Base-by-base conservation (phyloP, 1,140 invertebrate genomes). In the Araneus ventricosus region DNA sequence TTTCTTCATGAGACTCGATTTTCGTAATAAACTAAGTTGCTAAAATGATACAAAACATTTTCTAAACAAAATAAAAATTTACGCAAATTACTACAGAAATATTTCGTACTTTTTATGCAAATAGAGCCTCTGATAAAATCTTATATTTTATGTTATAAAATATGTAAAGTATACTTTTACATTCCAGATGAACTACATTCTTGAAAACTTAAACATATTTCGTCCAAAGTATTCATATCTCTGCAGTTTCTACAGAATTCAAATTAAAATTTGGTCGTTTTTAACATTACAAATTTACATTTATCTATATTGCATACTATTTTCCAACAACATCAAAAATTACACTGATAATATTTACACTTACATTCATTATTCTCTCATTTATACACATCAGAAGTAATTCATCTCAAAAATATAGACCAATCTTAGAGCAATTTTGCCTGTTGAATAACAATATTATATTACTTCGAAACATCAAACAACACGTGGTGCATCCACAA, bases 401-500 rank as follows among this genome's bases (percentile, higher is more conserved):
- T 82, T 75, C 63, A 27, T 80, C 39, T 82, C 41, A 45, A 82
- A 82, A 82, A 82, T 52, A 52, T 82, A 82, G 22, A 82, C 80
- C 80, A 82, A n/a, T 82, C 41, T n/a, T 45, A 52, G 14, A 82
- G 7, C 80, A 82, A 10, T 45, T 82, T 30, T 22, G n/a, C 39
- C 24, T 8, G 20, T 41, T 24, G 24, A 39, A n/a, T 82, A 45
- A 82, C 39, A 45, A 41, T 22, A 27, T 39, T 45, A 20, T 14
- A 27, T 82, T 41, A 41, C 30, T 75, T 75, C 70, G 22, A 82
- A 82, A 82, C 80, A 82, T 41, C 22, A 34, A 80, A 22, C 80
- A 82, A 82, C 39, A 82, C 20, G 7, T 24, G 39, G 80, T 82
- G 80, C 80, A 82, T 82, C n/a, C 41, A 52, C 80, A 82, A 82